Percentiles rank a stretch among this genome's conserved stretches.
These are phyloP conservation scores for Poecile montanus DNA, from an alignment of 2,797 vertebrate genomes.

Conservation along the genomic window DNA sequence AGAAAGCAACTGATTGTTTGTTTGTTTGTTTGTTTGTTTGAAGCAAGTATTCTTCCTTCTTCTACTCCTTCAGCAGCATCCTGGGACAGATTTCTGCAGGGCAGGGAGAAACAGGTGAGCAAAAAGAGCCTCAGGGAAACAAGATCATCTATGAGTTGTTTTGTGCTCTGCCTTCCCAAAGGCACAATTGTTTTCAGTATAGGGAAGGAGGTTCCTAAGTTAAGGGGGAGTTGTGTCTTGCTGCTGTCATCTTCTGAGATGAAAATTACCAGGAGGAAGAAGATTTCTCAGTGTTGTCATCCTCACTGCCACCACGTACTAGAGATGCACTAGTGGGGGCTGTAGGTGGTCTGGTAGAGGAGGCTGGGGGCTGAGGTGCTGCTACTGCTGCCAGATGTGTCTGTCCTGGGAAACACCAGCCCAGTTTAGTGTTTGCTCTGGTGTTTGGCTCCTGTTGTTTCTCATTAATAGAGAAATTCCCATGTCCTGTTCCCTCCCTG, in stretches of 20 bases:
- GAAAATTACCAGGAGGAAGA: neutral
- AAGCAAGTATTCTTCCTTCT: neutral
- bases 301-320: neutral
- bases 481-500: neutral
- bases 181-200: neutral
- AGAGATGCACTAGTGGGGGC: rapidly evolving
- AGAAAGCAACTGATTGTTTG: neutral
- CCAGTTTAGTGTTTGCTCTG: neutral
- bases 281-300: neutral
- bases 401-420: neutral
- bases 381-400: rapidly evolving
- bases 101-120: neutral
- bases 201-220: neutral
- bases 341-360: neutral
- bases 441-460: neutral
- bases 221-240: neutral
- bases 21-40: neutral
- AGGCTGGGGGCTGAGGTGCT: neutral
- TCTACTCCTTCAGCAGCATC: neutral
- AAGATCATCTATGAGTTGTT: neutral
- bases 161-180: neutral
- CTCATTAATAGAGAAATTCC: neutral
- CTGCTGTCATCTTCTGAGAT: neutral
- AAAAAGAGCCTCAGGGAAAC: neutral
- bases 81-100: neutral